A percentile compares a stretch with the other conserved stretches of the same genome.
Evolutionary conservation across 37 sponge, comb jelly and placozoan species (phyloP).

Genomic region (Dysidea cf. avara): DNA sequence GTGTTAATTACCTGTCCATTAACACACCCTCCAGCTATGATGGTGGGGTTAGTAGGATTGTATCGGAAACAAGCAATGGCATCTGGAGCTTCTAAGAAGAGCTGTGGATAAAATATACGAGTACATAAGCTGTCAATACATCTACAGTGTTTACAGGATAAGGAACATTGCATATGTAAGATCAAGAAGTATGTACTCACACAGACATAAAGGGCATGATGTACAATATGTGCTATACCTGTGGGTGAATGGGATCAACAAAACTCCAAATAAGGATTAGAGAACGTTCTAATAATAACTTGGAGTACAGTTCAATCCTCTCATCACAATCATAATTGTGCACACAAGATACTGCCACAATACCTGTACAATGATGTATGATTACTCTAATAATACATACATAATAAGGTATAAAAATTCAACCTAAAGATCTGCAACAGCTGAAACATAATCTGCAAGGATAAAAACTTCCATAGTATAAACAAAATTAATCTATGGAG

Average conservation of each 20-base stretch:
- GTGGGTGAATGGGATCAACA: slow-evolving; percentile 95
- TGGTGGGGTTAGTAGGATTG: slow-evolving; percentile 89
- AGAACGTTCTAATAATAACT: slow-evolving; percentile 49
- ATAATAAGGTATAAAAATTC: too few relatives aligned
- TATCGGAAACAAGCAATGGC: slow-evolving; percentile 86
- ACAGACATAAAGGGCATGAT: not conserved
- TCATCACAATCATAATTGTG: slow-evolving; percentile 79
- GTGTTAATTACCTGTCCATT: slow-evolving; percentile 80
- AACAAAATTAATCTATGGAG: too few relatives aligned
- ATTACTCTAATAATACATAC: too few relatives aligned
- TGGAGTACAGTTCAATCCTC: slow-evolving; percentile 81
- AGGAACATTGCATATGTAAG: not conserved
- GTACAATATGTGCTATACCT: slow-evolving; percentile 24
- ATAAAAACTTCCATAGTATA: too few relatives aligned
- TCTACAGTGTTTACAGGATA: not conserved
- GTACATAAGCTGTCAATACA: not conserved
- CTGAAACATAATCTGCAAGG: too few relatives aligned
- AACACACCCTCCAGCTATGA: slow-evolving; percentile 87
- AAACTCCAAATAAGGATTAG: slow-evolving; percentile 97
- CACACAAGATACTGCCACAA: slow-evolving; percentile 94
- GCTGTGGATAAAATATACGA: slow-evolving; percentile 18
- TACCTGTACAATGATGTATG: too few relatives aligned
- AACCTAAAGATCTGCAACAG: too few relatives aligned
- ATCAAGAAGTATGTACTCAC: not conserved
- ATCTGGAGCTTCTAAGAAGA: slow-evolving; percentile 96